These are phyloP conservation scores for Hydroisotoma schaefferi DNA, from an alignment of 2,888 invertebrate species.

Conservation along the genomic window DNA sequence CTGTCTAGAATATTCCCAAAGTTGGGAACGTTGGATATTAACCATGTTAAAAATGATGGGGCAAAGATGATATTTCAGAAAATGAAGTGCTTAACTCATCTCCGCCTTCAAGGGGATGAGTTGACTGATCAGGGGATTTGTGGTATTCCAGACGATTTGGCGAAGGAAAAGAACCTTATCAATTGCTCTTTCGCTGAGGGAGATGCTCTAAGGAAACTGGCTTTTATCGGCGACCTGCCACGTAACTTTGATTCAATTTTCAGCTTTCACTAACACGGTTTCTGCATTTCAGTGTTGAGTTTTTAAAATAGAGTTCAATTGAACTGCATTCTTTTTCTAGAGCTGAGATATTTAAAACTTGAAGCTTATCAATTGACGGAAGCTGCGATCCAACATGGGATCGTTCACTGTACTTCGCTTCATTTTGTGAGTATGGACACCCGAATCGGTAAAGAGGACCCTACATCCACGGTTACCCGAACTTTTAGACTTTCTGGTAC, in stretches of 20 bases:
- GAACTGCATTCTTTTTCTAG: background rate
- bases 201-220: background rate
- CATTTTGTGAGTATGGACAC: constrained; percentile 17
- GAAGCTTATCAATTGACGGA: constrained; percentile 13
- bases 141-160: background rate
- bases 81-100: background rate
- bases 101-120: constrained; percentile 12
- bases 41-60: constrained; percentile 11
- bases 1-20: constrained; percentile 10
- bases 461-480: background rate
- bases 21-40: background rate
- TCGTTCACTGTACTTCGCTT: constrained; percentile 9
- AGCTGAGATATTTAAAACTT: constrained; percentile 2
- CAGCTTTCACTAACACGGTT: background rate
- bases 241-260: background rate
- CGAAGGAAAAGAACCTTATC: background rate
- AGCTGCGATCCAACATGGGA: constrained; percentile 9
- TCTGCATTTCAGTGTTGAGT: background rate
- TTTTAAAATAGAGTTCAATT: background rate
- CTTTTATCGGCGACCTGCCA: constrained; percentile 10
- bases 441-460: constrained; percentile 1
- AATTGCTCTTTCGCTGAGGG: background rate
- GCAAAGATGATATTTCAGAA: constrained; percentile 9
- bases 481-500: constrained; percentile 10
- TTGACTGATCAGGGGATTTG: constrained; percentile 10